Conservation (phyloP, 2,113 vertebrate species). For the Hyaena hyaena region DNA sequence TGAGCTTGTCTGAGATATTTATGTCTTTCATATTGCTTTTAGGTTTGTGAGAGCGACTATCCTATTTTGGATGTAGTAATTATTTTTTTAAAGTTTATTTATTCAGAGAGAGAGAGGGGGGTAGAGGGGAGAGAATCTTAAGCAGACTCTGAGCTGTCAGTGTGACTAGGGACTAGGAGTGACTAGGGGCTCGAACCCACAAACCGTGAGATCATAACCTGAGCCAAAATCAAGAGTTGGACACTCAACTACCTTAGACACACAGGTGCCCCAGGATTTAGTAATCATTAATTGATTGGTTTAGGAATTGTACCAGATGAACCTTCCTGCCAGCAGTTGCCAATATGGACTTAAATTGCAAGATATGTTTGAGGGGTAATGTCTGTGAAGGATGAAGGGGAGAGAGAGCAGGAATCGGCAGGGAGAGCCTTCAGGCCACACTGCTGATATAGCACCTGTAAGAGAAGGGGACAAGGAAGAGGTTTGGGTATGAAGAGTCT, state of each 20-base stretch:
- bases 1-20: neutral
- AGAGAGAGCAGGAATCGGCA: neutral
- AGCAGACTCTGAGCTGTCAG: too few species aligned
- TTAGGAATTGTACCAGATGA: neutral
- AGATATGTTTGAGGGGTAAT: neutral
- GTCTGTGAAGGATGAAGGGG: neutral
- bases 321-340: neutral
- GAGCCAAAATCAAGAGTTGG: too few species aligned
- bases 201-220: too few species aligned
- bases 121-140: too few species aligned
- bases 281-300: neutral
- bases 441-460: neutral
- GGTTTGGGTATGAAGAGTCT: neutral
- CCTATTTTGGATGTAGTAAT: neutral
- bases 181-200: too few species aligned
- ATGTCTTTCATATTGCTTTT: neutral
- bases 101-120: too few species aligned
- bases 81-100: too few species aligned
- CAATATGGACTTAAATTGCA: constrained; percentile 29
- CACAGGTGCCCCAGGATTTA: neutral
- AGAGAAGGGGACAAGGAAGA: neutral
- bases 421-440: neutral
- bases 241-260: too few species aligned
- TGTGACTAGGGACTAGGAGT: too few species aligned
- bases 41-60: neutral